Evolutionary conservation across 2,888 invertebrate genomes (phyloP), one percentile per base, ranked within the genome.

Genomic region (Ectobius pallidus): DNA sequence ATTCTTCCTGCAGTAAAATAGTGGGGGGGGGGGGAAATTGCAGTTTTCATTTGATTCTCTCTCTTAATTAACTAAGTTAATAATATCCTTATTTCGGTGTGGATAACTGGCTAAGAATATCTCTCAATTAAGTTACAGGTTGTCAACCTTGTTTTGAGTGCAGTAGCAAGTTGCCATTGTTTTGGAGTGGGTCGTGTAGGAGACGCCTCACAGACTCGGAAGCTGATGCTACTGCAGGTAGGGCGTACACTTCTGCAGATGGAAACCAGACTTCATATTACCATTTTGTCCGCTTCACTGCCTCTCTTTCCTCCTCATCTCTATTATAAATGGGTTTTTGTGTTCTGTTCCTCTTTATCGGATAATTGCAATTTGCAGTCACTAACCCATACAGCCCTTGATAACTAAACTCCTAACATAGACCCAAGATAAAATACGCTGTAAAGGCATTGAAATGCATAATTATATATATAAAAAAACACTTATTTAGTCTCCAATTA

Each of bases 251-350:
- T 46, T 30, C 25, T 55, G 27, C 32, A 63, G 73, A 73, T 70
- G 65, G 73, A 65, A 65, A 61, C 46, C 44, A 67, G 70, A 70
- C 71, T 72, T 70, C 67, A 70, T 73, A 46, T 70, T 67, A 67
- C 61, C 70, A 73, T 73, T 73, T 65, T 73, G 61, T 70, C 55
- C 70, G 72, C 72, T 72, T 72, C 67, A 72, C 65, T 72, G 72
- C 22, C 16, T 25, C 30, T 44, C 61, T 32, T 30, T 65, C 27
- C 65, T 44, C 46, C 46, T 46, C 46, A 44, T 65, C 42, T 65
- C 27, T 46, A 65, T n/a, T 65, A 65, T 65, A 65, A 65, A 65
- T 65, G 65, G 65, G 44, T 65, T 65, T 65, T 65, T 46, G 65
- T n/a, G n/a, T 65, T 65, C 46, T 25, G 65, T 25, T 27, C 65